Evolutionary conservation across 2,797 vertebrate species (phyloP), one percentile per base, ranked within the genome.

Genomic region (Momotus momota): DNA sequence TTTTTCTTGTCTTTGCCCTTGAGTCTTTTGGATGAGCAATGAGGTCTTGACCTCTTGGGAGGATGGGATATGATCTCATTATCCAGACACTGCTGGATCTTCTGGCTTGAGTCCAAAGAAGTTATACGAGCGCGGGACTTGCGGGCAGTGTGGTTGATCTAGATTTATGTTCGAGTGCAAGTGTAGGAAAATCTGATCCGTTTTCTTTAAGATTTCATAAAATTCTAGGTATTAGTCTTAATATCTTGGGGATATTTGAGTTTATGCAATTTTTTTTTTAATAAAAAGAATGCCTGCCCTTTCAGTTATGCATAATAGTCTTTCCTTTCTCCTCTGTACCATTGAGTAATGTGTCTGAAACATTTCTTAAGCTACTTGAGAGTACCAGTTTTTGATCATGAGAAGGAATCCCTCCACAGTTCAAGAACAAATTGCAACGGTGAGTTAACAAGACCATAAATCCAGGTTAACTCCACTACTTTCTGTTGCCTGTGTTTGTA

Each of bases 61-160:
- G 54, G 66, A 69, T 54, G 48, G 70, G 55, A 20, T 86, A 33
- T 94, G 85, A 84, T 93, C 72, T 96, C 88, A 90, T 90, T 94
- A 91, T 35, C 35, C 35, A 35, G 35, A 75, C 51, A 58, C 35
- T 70, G 29, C 64, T 64, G 5, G 64, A 49, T 74, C 57, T 88
- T 83, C 92, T 96, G 90, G 51, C 71, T 85, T 41, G 9, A 52
- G 31, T 64, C 79, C 88, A 89, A 26, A 72, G 26, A 61, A 26
- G 29, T 84, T 90, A 55, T 81, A 75, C 73, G 66, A 81, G 41
- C 4, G 0, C 74, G 72, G 65, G 31, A 86, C 46, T 69, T 73
- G 58, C 0, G 0, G 71, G 33, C 64, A 61, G 19, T 73, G 41
- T 45, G 45, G 27, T 75, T 84, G 45, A 64, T 85, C 25, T 81